Evolutionary conservation across 2,888 invertebrate species (phyloP).

Genomic region (Mantis religiosa): DNA sequence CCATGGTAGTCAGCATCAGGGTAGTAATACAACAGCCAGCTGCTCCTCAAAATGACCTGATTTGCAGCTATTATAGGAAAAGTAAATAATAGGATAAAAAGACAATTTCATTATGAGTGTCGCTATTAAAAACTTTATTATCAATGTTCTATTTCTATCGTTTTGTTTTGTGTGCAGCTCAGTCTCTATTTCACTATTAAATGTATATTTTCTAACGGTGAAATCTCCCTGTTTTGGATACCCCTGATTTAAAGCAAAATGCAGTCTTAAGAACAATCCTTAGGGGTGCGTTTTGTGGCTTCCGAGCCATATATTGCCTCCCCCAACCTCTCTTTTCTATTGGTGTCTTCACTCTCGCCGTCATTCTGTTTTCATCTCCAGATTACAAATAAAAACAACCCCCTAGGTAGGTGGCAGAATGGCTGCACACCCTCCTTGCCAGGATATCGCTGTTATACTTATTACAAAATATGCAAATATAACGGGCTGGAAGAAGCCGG

Average conservation of each 20-base stretch:
- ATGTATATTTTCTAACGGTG: too few species aligned
- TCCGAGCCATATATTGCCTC: slow-evolving; percentile 17
- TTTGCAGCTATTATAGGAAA: too few species aligned
- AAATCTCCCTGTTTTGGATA: not conserved
- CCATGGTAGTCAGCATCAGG: too few species aligned
- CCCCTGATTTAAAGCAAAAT: not conserved
- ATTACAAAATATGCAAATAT: slow-evolving; percentile 28
- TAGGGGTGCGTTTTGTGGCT: slow-evolving; percentile 18
- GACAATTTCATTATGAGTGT: too few species aligned
- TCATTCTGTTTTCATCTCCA: slow-evolving; percentile 14
- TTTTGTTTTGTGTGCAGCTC: too few species aligned
- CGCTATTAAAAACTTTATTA: too few species aligned
- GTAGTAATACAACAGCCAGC: too few species aligned
- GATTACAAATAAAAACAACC: slow-evolving; percentile 19
- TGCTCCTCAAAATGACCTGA: too few species aligned
- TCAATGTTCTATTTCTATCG: too few species aligned
- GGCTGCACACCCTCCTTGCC: not conserved
- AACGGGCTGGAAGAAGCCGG: not conserved
- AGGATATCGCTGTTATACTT: slow-evolving; percentile 13
- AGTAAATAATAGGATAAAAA: too few species aligned
- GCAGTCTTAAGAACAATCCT: not conserved
- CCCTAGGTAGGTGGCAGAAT: slow-evolving; percentile 14
- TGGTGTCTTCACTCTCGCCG: slow-evolving; percentile 5
- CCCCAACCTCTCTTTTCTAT: not conserved
- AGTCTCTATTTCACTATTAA: too few species aligned